Conservation (phyloP, 1,140 invertebrate genomes). For the Neuroterus valhalla region DNA sequence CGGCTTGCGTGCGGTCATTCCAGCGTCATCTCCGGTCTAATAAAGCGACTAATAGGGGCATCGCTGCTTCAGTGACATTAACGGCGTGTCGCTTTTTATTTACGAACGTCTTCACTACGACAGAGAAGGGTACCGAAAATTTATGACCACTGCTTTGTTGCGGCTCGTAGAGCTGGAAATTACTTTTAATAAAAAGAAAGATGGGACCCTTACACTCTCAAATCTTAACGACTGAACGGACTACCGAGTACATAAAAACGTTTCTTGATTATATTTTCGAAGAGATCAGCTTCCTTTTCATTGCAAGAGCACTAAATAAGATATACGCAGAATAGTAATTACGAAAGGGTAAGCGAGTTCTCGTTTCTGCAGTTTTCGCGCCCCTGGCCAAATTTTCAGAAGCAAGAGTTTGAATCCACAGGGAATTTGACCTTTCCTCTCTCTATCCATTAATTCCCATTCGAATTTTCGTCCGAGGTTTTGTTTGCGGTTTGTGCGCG, state of each 20-base stretch:
- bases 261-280: background rate
- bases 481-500: background rate
- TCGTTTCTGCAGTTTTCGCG: no score
- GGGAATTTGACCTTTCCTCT: no score
- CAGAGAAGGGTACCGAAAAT: background rate
- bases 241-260: constrained; percentile 5
- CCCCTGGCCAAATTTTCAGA: no score
- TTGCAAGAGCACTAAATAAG: background rate
- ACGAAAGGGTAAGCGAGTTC: no score
- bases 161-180: background rate
- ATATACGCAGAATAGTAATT: background rate
- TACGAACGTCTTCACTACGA: constrained; percentile 18
- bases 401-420: no score
- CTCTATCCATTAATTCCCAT: no score
- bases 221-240: constrained; percentile 1
- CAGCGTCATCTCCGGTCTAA: constrained; percentile 37
- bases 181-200: background rate
- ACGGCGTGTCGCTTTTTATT: background rate
- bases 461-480: background rate
- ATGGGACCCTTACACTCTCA: background rate
- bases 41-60: constrained; percentile 53
- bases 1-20: constrained; percentile 40
- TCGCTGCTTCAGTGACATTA: constrained; percentile 16
- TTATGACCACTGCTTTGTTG: constrained; percentile 14
- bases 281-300: background rate